Percentiles rank a stretch among this genome's conserved stretches.
phyloP scores from a whole-genome alignment of 2,888 invertebrate genomes.

The Eurytoma californica region DNA sequence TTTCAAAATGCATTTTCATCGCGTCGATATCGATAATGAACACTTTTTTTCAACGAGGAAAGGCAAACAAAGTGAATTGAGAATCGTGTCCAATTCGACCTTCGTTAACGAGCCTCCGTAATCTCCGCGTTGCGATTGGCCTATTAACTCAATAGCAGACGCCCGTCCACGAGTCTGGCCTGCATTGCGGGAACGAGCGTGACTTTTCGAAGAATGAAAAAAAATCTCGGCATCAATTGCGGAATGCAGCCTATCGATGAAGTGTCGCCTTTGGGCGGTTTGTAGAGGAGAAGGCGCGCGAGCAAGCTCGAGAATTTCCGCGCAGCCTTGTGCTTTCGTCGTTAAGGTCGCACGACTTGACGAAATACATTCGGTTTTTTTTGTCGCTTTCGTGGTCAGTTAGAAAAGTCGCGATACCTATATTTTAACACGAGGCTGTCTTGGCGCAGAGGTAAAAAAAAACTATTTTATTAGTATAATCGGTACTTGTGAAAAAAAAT shows the following conservation, averaged over 20 bases:
- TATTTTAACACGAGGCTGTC: too few relatives aligned
- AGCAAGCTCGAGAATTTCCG: slow-evolving; percentile 21
- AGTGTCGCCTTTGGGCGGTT: not conserved
- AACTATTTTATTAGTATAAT: too few relatives aligned
- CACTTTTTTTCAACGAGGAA: not conserved
- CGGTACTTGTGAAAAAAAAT: too few relatives aligned
- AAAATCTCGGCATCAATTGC: slow-evolving; percentile 37
- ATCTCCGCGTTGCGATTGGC: slow-evolving; percentile 19
- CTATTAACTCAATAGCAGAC: slow-evolving; percentile 37
- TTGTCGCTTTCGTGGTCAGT: not conserved
- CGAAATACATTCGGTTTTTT: not conserved
- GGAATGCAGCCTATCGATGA: slow-evolving; percentile 22
- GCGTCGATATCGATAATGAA: slow-evolving; percentile 23
- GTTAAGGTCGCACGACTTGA: not conserved
- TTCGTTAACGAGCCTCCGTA: slow-evolving; percentile 52
- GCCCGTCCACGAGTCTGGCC: not conserved
- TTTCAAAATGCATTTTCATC: slow-evolving; percentile 43
- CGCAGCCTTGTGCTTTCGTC: slow-evolving; percentile 40
- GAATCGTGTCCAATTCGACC: slow-evolving; percentile 53
- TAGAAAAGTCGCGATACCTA: not conserved
- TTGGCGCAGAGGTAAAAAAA: too few relatives aligned
- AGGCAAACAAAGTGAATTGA: slow-evolving; percentile 45
- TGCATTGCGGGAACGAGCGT: slow-evolving; percentile 26
- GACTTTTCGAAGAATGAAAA: slow-evolving; percentile 41
- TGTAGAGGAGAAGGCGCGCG: slow-evolving; percentile 15